Percentiles rank a stretch among this genome's conserved stretches.
phyloP scores from a whole-genome alignment of 2,888 invertebrate species.

The Hecatera dysodea region DNA sequence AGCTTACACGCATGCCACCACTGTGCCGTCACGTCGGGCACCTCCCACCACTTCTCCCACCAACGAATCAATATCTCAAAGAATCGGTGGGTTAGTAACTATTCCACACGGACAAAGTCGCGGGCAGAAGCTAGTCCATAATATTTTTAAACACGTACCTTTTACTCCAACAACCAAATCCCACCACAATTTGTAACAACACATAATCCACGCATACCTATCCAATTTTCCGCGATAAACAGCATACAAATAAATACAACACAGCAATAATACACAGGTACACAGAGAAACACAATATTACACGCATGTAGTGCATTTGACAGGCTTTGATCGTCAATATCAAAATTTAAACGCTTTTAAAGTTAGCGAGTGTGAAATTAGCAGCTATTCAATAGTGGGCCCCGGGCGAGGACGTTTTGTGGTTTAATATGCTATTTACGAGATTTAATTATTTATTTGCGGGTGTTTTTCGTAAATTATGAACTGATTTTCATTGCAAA shows the following conservation, averaged over 20 bases:
- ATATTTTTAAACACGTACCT: too few species aligned
- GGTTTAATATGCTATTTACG: conserved; percentile 17
- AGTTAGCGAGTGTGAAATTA: conserved; percentile 84
- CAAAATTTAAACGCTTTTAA: conserved; percentile 81
- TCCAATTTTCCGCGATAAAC: conserved; percentile 4
- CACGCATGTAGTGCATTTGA: conserved; percentile 58
- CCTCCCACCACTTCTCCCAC: too few species aligned
- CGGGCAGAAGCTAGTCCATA: too few species aligned
- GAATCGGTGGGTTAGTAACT: too few species aligned
- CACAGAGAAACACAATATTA: conserved; percentile 23
- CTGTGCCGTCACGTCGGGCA: too few species aligned
- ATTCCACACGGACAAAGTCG: too few species aligned
- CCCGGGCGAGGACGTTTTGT: conserved; percentile 29
- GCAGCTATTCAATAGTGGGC: conserved; percentile 75
- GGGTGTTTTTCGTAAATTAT: conserved; percentile 8
- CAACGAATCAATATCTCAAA: too few species aligned
- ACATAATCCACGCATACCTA: too few species aligned
- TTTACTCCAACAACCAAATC: not conserved
- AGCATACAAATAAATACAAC: conserved; percentile 13
- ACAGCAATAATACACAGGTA: conserved; percentile 8
- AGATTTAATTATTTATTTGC: conserved; percentile 4
- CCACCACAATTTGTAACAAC: too few species aligned
- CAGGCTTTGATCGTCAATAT: conserved; percentile 75
- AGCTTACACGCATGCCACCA: too few species aligned
- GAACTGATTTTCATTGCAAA: not conserved